Evolutionary conservation across 2,797 vertebrate genomes (phyloP), one percentile per base, ranked within the genome.

Genomic region (Antrozous pallidus): DNA sequence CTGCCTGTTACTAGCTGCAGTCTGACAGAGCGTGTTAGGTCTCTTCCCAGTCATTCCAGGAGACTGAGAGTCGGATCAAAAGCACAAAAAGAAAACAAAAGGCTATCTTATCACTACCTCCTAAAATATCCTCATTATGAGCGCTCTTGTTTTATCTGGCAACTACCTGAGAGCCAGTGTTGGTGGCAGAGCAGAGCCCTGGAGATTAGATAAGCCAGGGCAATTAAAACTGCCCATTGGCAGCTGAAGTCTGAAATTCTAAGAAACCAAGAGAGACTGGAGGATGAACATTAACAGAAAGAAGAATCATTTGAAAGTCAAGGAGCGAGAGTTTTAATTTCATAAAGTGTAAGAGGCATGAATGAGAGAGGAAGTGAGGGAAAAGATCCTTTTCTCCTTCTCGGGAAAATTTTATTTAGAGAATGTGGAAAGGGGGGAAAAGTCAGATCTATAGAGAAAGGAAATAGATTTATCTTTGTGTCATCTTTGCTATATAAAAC

Each of bases 191-290:
- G 92, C 94, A 97, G 95, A 94, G 58, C 88, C 84, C 67, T 0
- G 0, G 74, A 97, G 98, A 98, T 98, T 95, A 97, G 98, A 98
- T 98, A 98, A 93, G 90, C 79, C 42, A 47, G 83, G 65, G 91
- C 88, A 97, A 94, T 96, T 94, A 91, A 86, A 73, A 58, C 36
- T 24, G 31, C 33, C 54, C 65, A 94, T n/a, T 84, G 75, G 82
- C 84, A 93, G 89, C 54, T 94, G 90, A 94, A 85, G 93, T 70
- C 51, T 78, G 10, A 95, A 88, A 94, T 89, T 89, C 90, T 80
- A 96, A 78, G 95, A 16, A 26, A 94, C 51, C 65, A 84, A 93
- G 95, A 90, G 77, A 71, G 93, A 7, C 0, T 1, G 9, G 6
- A 45, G 28, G 13, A 20, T 4, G 4, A 74, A 78, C 90, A 77